These are phyloP conservation scores for Narcine bancroftii DNA, from an alignment of 2,113 vertebrate species.

Conservation along the genomic window DNA sequence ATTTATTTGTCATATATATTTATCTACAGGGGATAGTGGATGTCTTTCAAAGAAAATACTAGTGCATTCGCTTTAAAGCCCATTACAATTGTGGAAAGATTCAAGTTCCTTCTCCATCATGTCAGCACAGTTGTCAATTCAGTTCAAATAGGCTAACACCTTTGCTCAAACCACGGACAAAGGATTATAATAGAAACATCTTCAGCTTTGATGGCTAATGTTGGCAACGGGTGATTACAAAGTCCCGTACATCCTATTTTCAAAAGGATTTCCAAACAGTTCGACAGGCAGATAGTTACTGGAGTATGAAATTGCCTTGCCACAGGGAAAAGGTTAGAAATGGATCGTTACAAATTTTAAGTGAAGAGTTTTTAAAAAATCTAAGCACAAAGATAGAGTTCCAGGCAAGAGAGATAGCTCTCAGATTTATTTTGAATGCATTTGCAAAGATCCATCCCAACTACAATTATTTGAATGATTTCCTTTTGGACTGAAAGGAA, in stretches of 20 bases:
- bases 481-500: neutral
- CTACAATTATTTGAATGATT: neutral
- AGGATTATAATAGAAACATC: neutral
- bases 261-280: neutral
- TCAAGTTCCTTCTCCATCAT: neutral
- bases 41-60: neutral
- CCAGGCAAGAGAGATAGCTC: neutral
- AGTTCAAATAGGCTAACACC: neutral
- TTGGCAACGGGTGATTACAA: neutral
- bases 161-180: neutral
- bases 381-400: no score
- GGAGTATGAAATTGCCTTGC: neutral
- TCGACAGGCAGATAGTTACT: neutral
- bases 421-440: neutral
- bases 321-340: neutral
- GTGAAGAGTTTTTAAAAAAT: no score
- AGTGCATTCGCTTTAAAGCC: neutral
- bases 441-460: neutral
- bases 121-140: no score
- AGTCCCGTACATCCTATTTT: neutral
- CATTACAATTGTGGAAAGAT: neutral
- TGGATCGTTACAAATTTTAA: neutral
- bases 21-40: neutral
- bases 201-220: neutral
- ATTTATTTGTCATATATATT: neutral